phyloP scores from a whole-genome alignment of 2,888 invertebrate genomes.

The Scaptomyza polygonia region DNA sequence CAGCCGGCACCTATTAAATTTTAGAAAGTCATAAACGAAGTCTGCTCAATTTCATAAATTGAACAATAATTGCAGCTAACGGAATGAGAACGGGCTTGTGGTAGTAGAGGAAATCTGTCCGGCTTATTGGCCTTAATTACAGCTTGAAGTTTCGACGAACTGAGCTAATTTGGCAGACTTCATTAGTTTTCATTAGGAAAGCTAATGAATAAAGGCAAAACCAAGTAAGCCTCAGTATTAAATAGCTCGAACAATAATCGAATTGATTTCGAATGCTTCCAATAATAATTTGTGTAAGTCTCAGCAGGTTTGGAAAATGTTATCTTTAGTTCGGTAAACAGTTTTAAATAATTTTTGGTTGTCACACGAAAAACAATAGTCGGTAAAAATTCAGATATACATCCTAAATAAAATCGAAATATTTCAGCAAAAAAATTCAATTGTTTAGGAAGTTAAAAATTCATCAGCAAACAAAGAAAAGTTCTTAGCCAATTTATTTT shows the following conservation, averaged over 20 bases:
- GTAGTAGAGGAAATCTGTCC: conserved; percentile 27
- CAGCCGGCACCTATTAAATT: conserved; percentile 61
- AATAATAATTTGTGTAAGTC: not conserved
- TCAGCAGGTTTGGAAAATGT: conserved; percentile 33
- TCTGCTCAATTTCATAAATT: conserved; percentile 74
- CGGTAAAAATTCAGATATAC: conserved; percentile 39
- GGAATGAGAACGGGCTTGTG: not conserved
- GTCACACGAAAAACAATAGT: conserved; percentile 42
- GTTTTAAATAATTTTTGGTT: conserved; percentile 34
- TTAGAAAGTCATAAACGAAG: conserved; percentile 60
- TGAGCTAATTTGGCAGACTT: conserved; percentile 41
- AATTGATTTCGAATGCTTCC: not conserved
- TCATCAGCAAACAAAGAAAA: not conserved
- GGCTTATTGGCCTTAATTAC: conserved; percentile 53
- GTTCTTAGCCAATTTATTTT: not conserved
- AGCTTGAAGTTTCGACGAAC: conserved; percentile 7
- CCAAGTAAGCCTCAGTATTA: conserved; percentile 18
- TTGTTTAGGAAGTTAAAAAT: conserved; percentile 14
- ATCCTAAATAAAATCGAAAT: conserved; percentile 7
- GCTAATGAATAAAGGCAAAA: conserved; percentile 25
- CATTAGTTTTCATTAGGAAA: conserved; percentile 54
- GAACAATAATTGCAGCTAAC: conserved; percentile 60
- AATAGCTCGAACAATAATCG: not conserved
- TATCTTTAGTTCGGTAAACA: conserved; percentile 22
- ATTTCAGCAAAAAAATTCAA: conserved; percentile 33